Evolutionary conservation across 2,113 vertebrate species (phyloP).

Genomic region (Sander lucioperca): DNA sequence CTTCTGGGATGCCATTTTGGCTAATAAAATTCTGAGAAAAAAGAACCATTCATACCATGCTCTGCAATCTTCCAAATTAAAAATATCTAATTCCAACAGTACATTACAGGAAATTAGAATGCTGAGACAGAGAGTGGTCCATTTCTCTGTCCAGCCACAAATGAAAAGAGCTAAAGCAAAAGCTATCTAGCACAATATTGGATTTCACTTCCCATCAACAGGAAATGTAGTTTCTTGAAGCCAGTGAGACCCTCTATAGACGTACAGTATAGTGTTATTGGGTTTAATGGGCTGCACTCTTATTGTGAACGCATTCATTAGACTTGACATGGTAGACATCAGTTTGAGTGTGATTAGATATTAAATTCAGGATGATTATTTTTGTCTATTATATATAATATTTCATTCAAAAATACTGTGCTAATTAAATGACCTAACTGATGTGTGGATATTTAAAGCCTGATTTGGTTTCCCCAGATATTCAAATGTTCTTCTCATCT

Average conservation of each 20-base stretch:
- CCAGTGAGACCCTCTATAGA: neutral
- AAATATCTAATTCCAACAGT: slow-evolving; percentile 6
- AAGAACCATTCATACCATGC: slow-evolving; percentile 7
- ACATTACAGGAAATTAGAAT: slow-evolving; percentile 25
- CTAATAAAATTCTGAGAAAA: slow-evolving; percentile 17
- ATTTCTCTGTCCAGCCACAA: neutral
- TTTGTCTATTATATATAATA: neutral
- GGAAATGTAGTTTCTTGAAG: slow-evolving; percentile 14
- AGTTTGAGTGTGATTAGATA: neutral
- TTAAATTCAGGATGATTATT: neutral
- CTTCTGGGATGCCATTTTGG: neutral
- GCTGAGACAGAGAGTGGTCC: neutral
- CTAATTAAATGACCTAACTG: slow-evolving; percentile 5
- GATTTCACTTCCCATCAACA: slow-evolving; percentile 15
- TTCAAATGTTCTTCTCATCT: neutral
- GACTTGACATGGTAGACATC: neutral
- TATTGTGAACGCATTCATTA: slow-evolving; percentile 24
- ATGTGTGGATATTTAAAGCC: slow-evolving; percentile 3
- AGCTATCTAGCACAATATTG: neutral
- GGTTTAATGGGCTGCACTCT: slow-evolving; percentile 3
- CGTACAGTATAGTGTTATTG: neutral
- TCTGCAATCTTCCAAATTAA: slow-evolving; percentile 28
- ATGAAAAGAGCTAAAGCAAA: slow-evolving; percentile 12
- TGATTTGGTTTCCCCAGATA: neutral
- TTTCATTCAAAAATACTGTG: neutral